phyloP scores from a whole-genome alignment of 2,888 invertebrate species.

The Eumerus sabulonum region DNA sequence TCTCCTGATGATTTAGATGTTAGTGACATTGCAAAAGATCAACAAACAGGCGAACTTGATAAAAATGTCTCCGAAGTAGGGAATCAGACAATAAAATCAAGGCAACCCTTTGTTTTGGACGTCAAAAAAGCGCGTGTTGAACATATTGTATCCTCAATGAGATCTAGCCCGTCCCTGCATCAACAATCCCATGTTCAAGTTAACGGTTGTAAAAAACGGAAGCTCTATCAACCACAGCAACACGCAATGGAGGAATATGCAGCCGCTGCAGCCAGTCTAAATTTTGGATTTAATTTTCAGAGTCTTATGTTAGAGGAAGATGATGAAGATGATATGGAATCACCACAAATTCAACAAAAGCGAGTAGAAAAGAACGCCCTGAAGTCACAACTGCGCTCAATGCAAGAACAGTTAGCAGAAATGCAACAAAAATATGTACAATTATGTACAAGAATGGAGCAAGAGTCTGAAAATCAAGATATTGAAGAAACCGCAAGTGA shows the following conservation, averaged over 20 bases:
- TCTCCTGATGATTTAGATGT: slow-evolving; percentile 80
- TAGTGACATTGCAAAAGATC: slow-evolving; percentile 81
- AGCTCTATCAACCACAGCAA: slow-evolving; percentile 96
- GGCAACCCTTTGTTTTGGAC: slow-evolving; percentile 84
- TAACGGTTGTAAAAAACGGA: slow-evolving; percentile 97
- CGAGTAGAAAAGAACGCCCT: slow-evolving; percentile 92
- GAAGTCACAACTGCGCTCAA: slow-evolving; percentile 90
- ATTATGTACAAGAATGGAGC: slow-evolving; percentile 91
- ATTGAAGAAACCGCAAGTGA: slow-evolving; percentile 87
- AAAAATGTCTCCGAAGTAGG: slow-evolving; percentile 80
- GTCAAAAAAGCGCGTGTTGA: slow-evolving; percentile 96
- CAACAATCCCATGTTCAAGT: slow-evolving; percentile 81
- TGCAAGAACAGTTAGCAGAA: slow-evolving; percentile 93
- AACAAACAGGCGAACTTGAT: slow-evolving; percentile 83
- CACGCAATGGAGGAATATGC: slow-evolving; percentile 86
- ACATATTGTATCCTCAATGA: slow-evolving; percentile 96
- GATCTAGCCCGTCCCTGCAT: slow-evolving; percentile 89
- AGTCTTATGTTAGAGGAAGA: slow-evolving; percentile 84
- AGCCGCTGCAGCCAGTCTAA: slow-evolving; percentile 80
- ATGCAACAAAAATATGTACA: slow-evolving; percentile 96
- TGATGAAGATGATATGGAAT: slow-evolving; percentile 87
- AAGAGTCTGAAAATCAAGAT: slow-evolving; percentile 87
- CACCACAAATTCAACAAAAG: slow-evolving; percentile 89
- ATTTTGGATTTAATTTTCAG: slow-evolving; percentile 81
- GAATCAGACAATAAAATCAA: slow-evolving; percentile 75